phyloP scores from a whole-genome alignment of 2,113 vertebrate species.

The Pelobates fuscus region DNA sequence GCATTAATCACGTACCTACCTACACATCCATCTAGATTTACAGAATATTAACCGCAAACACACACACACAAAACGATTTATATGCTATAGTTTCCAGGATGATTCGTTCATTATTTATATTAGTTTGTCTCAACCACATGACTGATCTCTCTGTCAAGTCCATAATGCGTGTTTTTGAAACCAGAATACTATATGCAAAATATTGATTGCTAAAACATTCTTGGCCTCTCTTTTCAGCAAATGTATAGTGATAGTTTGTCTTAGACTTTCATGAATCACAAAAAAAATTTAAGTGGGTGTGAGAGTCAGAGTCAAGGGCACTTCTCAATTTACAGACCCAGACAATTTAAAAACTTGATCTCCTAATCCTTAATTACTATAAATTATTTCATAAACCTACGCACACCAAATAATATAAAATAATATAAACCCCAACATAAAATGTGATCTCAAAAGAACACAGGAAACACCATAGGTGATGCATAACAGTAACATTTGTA shows the following conservation, averaged over 20 bases:
- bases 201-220: not conserved
- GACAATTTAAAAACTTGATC: not conserved
- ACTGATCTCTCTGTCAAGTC: not conserved
- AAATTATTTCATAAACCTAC: not conserved
- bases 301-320: not conserved
- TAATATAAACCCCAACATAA: too few species aligned
- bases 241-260: not conserved
- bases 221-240: not conserved
- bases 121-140: not conserved
- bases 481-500: too few species aligned
- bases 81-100: not conserved
- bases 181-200: not conserved
- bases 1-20: not conserved
- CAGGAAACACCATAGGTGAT: too few species aligned
- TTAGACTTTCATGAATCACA: not conserved
- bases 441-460: too few species aligned
- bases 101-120: not conserved
- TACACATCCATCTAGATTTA: not conserved
- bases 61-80: not conserved
- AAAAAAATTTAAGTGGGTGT: too few species aligned
- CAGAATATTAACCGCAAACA: not conserved
- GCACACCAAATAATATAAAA: too few species aligned
- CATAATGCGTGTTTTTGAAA: not conserved
- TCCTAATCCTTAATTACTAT: not conserved
- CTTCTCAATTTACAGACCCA: not conserved